Conservation (phyloP, 2,888 invertebrate genomes). For the Athalia cordata region DNA sequence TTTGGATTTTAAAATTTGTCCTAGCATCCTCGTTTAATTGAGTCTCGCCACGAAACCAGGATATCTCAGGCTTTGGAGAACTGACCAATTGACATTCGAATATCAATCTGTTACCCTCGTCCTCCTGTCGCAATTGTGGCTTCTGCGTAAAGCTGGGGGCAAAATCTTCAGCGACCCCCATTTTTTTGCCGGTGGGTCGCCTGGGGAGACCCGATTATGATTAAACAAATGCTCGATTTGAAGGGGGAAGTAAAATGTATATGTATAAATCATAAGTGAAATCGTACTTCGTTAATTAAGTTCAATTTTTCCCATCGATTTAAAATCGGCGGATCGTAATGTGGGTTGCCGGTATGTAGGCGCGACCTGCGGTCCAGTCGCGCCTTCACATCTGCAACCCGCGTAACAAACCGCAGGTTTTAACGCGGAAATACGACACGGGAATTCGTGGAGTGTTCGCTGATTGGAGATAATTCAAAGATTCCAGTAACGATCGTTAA, state of each 20-base stretch:
- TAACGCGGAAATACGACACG: too few relatives aligned
- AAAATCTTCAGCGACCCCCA: constrained; percentile 95
- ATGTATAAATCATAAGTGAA: too few relatives aligned
- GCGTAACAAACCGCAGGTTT: too few relatives aligned
- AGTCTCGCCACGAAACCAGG: constrained; percentile 93
- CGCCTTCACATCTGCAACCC: too few relatives aligned
- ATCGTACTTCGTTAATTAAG: too few relatives aligned
- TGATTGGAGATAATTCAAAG: background rate
- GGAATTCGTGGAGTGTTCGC: too few relatives aligned
- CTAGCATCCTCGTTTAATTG: constrained; percentile 88
- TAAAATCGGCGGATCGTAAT: too few relatives aligned
- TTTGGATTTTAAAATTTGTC: constrained; percentile 92
- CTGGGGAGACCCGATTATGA: background rate
- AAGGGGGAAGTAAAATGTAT: too few relatives aligned
- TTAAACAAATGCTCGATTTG: background rate
- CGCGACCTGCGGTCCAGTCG: too few relatives aligned
- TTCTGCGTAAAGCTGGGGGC: constrained; percentile 99
- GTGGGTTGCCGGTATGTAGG: too few relatives aligned
- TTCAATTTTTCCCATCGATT: too few relatives aligned
- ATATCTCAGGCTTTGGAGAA: constrained; percentile 91
- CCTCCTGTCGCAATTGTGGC: constrained; percentile 96
- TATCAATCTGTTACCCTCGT: constrained; percentile 95
- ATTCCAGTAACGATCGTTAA: background rate
- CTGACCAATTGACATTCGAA: constrained; percentile 95
- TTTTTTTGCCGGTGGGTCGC: constrained; percentile 66